Evolutionary conservation across 2,113 vertebrate species (phyloP), one percentile per base, ranked within the genome.

Genomic region (Tachuris rubrigastra): DNA sequence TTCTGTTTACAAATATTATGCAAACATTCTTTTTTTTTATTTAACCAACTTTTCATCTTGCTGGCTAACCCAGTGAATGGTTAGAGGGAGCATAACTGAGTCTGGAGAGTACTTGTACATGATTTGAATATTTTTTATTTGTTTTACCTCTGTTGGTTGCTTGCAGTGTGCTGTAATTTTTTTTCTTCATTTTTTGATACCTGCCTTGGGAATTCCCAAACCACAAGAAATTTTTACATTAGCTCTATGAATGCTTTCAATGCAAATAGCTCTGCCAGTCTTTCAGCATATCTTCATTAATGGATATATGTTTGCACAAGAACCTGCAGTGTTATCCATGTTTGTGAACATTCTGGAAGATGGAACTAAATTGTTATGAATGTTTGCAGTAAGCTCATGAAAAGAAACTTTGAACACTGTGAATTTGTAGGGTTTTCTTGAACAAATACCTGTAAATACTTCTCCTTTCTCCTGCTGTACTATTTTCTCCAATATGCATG

Each of bases 151-250:
- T 27, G 21, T 59, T 94, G 78, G 68, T 80, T 74, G 9, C 65
- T 93, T 90, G n/a, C 31, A 78, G 44, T 60, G 33, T 87, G 22
- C 63, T 82, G 39, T 25, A 8, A 52, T 72, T 55, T 93, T 73
- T 69, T 33, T 39, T 33, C 63, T 60, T 66, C 3, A 30, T 85
- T 92, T 96, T 92, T 95, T 93, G 74, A 63, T 96, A 91, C 12
- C n/a, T 93, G 37, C 53, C 60, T 92, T 81, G 92, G 91, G 89
- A 94, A 97, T 96, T 97, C 89, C 94, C 91, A 95, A 87, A 85
- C 95, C 95, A 87, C 95, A 96, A 84, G 72, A 88, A 94, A 69
- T 46, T 94, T 95, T 95, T 90, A 49, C 58, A 92, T 94, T 89
- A 93, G 19, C 88, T 94, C 83, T 88, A 62, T 46, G 86, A 94